Evolutionary conservation across 2,888 invertebrate genomes (phyloP), one percentile per base, ranked within the genome.

Genomic region (Xylota sylvarum): DNA sequence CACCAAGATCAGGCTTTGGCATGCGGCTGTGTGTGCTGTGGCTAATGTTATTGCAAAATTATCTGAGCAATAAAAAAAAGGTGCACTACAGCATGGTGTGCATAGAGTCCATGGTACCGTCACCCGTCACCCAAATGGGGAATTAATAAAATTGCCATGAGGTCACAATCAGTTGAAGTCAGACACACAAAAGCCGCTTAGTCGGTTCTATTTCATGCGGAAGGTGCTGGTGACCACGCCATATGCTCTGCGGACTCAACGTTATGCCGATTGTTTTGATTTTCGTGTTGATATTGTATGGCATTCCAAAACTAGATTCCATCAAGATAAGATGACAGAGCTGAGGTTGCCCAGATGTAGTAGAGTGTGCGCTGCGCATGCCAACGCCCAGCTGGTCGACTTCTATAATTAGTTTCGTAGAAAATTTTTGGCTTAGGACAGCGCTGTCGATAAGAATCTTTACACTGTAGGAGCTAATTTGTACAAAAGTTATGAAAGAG

Each of bases 61-160:
- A 40, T 62, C 77, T 52, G 27, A 17, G 6, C 52, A 14, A 32
- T 32, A 35, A 60, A 30, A 58, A 48, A 40, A 23, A 32, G 12
- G 9, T 35, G 9, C 7, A n/a, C 27, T 65, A 35, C 56, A 58
- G 27, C 32, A 12, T 7, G n/a, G 64, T 79, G 43, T 27, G 37
- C n/a, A 40, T 58, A 60, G 40, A 40, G n/a, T 60, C 27, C 12
- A 37, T 30, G 9, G 6, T 19, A 35, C 65, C 32, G 32, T 23
- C 19, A 50, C 78, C 65, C 32, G 32, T 23, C 19, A 50, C 78
- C 65, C 46, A 52, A 77, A 70, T 50, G 67, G 60, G 12, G 81
- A 78, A 72, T 37, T 72, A 82, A 78, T 78, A 78, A 82, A 79
- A 82, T 69, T 55, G 72, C 77, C 64, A 50, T 72, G 73, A 86